Evolutionary conservation across 2,797 vertebrate species (phyloP).

Genomic region (Sorex maritimensis): DNA sequence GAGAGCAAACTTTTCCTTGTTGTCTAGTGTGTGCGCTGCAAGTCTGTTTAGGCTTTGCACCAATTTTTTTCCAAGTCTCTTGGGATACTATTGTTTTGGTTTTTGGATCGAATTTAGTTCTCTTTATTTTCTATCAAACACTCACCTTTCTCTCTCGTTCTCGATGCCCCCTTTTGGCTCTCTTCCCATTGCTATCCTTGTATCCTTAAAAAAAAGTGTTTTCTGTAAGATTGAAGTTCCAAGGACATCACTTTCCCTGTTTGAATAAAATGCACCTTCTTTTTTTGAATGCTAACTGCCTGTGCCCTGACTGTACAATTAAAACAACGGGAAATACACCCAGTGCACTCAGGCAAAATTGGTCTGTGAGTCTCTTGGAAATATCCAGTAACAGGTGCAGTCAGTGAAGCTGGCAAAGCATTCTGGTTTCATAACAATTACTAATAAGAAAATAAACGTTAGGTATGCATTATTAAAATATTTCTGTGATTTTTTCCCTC

Average conservation of each 20-base stretch:
- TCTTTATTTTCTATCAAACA: constrained; percentile 61
- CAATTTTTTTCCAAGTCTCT: constrained; percentile 79
- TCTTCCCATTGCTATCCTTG: constrained; percentile 80
- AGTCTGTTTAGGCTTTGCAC: constrained; percentile 72
- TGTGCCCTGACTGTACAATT: constrained; percentile 81
- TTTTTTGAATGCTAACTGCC: constrained; percentile 83
- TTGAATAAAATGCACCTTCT: constrained; percentile 85
- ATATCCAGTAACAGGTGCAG: constrained; percentile 88
- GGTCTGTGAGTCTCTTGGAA: constrained; percentile 87
- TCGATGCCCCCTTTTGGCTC: constrained; percentile 74
- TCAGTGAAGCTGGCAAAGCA: constrained; percentile 83
- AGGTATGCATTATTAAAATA: constrained; percentile 84
- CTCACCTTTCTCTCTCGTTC: constrained; percentile 51
- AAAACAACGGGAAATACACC: constrained; percentile 84
- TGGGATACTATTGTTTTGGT: constrained; percentile 65
- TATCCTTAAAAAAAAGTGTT: constrained; percentile 81
- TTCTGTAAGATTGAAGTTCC: constrained; percentile 85
- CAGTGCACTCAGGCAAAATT: constrained; percentile 82
- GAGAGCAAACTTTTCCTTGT: constrained; percentile 64
- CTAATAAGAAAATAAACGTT: constrained; percentile 87
- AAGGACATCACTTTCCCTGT: constrained; percentile 85
- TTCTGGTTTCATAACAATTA: constrained; percentile 83
- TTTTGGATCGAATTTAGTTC: constrained; percentile 74
- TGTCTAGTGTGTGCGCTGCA: neutral
- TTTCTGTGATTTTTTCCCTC: constrained; percentile 57